Conservation (phyloP, 2,797 vertebrate genomes). For the Novumbra hubbsi region DNA sequence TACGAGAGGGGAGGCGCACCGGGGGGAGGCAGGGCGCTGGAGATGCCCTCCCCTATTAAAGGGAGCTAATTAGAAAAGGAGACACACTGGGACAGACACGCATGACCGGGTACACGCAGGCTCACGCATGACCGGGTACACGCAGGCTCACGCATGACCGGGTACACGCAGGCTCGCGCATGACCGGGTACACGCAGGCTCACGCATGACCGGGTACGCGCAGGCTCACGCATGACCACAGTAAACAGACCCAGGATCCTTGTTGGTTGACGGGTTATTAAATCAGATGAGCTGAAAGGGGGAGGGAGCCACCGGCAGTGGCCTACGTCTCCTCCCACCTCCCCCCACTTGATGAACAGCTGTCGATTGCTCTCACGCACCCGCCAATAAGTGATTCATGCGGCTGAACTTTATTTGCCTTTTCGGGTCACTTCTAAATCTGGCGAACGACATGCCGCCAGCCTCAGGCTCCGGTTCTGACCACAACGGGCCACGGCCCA, state of each 20-base stretch:
- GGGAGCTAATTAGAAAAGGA: constrained; percentile 60
- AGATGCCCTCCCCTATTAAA: constrained; percentile 57
- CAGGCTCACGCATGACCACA: constrained; percentile 11
- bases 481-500: background rate
- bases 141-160: background rate
- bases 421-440: constrained; percentile 73
- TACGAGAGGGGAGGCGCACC: constrained; percentile 61
- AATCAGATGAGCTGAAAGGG: constrained; percentile 75
- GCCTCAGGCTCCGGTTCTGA: constrained; percentile 32
- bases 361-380: constrained; percentile 31
- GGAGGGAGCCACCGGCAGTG: constrained; percentile 72
- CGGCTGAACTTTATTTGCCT: constrained; percentile 64
- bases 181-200: background rate
- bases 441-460: constrained; percentile 67
- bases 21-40: constrained; percentile 48
- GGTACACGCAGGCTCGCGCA: background rate
- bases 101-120: background rate
- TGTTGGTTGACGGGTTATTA: constrained; percentile 77
- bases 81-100: background rate
- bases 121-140: background rate
- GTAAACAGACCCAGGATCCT: constrained; percentile 41
- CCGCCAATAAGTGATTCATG: constrained; percentile 41
- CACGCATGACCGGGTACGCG: background rate
- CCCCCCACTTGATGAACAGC: background rate
- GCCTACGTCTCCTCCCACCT: constrained; percentile 51